A percentile compares a stretch with the other conserved stretches of the same genome.
phyloP scores from a whole-genome alignment of 2,888 invertebrate genomes.

The Kryphioiulus occultus region DNA sequence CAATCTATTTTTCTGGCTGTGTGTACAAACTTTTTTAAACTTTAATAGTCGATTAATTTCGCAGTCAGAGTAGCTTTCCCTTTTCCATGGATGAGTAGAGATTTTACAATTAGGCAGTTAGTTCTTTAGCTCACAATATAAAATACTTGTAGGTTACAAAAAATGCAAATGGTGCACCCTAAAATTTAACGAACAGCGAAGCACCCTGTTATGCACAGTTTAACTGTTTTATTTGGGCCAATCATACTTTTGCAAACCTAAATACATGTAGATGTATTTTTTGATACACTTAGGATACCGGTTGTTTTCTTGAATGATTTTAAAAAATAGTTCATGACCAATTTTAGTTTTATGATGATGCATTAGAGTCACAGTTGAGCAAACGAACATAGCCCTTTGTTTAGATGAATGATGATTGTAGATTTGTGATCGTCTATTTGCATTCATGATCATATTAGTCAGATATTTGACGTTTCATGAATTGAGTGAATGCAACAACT shows the following conservation, averaged over 20 bases:
- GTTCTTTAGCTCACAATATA: not conserved
- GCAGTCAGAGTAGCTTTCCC: not conserved
- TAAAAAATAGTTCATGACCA: not conserved
- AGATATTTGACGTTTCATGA: not conserved
- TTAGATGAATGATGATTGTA: not conserved
- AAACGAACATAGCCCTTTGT: not conserved
- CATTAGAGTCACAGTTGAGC: not conserved
- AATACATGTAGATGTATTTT: not conserved
- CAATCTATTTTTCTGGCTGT: not conserved
- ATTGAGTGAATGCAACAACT: not conserved
- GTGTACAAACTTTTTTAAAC: constrained; percentile 22
- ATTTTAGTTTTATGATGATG: not conserved
- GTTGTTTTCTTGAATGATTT: not conserved
- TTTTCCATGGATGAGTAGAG: not conserved
- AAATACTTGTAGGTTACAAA: not conserved
- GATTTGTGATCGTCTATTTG: not conserved
- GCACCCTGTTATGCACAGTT: not conserved
- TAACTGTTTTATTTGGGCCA: not conserved
- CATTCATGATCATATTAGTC: not conserved
- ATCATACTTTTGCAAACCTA: not conserved
- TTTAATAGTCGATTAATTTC: not conserved
- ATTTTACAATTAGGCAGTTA: constrained; percentile 4
- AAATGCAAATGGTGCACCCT: not conserved
- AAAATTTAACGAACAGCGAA: not conserved
- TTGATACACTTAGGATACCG: not conserved